Evolutionary conservation across 2,797 vertebrate species (phyloP).

Genomic region (Tachyglossus aculeatus): DNA sequence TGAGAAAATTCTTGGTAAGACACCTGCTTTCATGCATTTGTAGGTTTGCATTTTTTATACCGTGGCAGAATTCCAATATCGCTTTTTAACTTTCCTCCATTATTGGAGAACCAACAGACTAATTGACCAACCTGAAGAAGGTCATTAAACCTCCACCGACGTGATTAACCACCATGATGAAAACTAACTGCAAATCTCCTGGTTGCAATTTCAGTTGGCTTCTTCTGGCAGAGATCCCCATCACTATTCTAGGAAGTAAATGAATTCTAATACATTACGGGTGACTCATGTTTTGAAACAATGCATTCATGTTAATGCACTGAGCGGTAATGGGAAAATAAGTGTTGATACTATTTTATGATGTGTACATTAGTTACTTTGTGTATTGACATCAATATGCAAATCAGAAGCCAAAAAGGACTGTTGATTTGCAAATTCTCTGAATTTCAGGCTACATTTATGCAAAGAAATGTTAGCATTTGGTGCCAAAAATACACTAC

Average conservation of each 20-base stretch:
- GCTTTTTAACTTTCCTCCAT: neutral
- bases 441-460: conserved; percentile 31
- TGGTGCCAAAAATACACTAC: conserved; percentile 15
- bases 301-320: conserved; percentile 2
- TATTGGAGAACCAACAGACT: conserved; percentile 36
- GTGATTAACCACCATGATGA: conserved; percentile 7
- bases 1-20: neutral
- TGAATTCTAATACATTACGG: conserved; percentile 16
- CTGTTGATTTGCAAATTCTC: conserved; percentile 40
- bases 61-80: conserved; percentile 12
- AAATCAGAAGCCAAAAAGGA: conserved; percentile 43
- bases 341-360: conserved; percentile 22
- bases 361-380: conserved; percentile 30
- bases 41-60: conserved; percentile 15
- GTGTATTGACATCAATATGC: conserved; percentile 9
- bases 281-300: conserved; percentile 21
- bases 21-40: neutral
- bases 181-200: conserved; percentile 19
- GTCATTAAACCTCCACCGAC: neutral
- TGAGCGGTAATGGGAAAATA: conserved; percentile 9
- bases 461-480: conserved; percentile 34
- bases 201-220: neutral
- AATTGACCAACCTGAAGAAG: conserved; percentile 12
- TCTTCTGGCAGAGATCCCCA: neutral
- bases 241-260: conserved; percentile 20